phyloP scores from a whole-genome alignment of 2,113 vertebrate genomes.

The Sclerurus mexicanus region DNA sequence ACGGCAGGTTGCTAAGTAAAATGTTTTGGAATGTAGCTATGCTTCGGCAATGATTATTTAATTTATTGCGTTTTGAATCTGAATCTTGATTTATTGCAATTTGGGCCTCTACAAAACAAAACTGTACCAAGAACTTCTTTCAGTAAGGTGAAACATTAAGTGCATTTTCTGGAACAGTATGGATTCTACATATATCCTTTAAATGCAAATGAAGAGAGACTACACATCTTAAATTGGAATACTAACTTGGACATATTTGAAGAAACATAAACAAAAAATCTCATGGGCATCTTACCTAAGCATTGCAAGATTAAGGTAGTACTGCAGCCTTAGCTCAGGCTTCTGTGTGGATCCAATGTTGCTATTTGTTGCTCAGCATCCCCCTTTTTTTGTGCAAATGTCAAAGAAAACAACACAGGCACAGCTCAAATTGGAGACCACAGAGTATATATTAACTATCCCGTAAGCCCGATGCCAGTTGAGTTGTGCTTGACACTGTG shows the following conservation, averaged over 20 bases:
- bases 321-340: background rate
- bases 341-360: background rate
- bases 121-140: background rate
- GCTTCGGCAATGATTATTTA: background rate
- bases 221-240: background rate
- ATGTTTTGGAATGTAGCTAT: background rate
- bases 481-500: background rate
- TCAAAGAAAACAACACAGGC: background rate
- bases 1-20: constrained; percentile 10
- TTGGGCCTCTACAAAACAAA: background rate
- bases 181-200: background rate
- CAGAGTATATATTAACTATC: background rate
- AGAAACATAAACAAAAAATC: background rate
- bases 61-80: background rate
- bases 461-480: background rate
- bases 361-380: background rate
- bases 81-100: background rate
- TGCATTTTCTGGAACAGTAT: background rate
- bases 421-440: background rate
- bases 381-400: background rate
- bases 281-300: background rate
- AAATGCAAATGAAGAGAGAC: background rate
- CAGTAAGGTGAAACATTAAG: background rate
- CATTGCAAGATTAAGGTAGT: background rate
- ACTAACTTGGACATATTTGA: background rate